A percentile compares a stretch with the other conserved stretches of the same genome.
Evolutionary conservation across 37 sponge, comb jelly and placozoan genomes (phyloP).

Genomic region (Chondrosia reniformis): DNA sequence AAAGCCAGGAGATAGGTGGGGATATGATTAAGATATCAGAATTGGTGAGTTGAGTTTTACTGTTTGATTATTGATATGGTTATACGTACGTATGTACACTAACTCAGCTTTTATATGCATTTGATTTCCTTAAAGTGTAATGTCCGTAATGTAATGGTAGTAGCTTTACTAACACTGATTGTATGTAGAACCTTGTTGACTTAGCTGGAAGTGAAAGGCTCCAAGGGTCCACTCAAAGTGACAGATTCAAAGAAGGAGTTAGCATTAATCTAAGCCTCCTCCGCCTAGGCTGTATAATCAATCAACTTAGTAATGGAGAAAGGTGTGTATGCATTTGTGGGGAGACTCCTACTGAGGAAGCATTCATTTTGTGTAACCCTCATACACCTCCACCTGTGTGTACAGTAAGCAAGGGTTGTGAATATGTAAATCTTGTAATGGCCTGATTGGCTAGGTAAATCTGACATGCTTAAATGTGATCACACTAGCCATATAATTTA

Average conservation of each 20-base stretch:
- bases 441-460: not conserved
- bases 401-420: not conserved
- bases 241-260: constrained; percentile 83
- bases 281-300: constrained; percentile 77
- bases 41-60: constrained; percentile 43
- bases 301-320: constrained; percentile 71
- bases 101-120: too few relatives aligned
- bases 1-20: constrained; percentile 61
- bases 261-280: constrained; percentile 85
- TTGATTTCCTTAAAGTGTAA: too few relatives aligned
- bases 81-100: too few relatives aligned
- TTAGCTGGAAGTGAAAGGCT: constrained; percentile 92
- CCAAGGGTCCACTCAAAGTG: constrained; percentile 34
- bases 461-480: not conserved
- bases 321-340: too few relatives aligned
- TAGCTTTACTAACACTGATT: too few relatives aligned
- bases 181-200: constrained; percentile 92
- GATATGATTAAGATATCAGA: constrained; percentile 57
- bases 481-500: not conserved
- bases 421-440: not conserved
- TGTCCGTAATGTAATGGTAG: too few relatives aligned
- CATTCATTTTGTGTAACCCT: too few relatives aligned
- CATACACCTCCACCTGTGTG: too few relatives aligned
- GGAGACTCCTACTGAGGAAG: too few relatives aligned
- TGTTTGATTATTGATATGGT: too few relatives aligned